phyloP scores from a whole-genome alignment of 2,113 vertebrate species.

The Aviceda subcristata region DNA sequence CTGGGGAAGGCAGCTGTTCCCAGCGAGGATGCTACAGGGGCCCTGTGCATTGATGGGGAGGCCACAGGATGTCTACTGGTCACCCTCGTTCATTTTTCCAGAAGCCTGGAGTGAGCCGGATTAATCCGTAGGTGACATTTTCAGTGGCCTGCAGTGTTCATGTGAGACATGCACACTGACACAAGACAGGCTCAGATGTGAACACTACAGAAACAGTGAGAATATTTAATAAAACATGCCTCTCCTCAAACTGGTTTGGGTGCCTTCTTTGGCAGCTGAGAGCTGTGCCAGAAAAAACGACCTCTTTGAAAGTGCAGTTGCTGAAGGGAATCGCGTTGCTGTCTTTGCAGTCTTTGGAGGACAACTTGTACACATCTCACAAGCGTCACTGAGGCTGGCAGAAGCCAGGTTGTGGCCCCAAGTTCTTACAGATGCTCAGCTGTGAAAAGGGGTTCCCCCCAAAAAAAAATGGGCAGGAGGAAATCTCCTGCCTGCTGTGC shows the following conservation, averaged over 20 bases:
- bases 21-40: not conserved
- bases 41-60: not conserved
- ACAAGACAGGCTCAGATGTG: not conserved
- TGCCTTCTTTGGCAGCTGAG: not conserved
- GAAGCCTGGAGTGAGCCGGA: not conserved
- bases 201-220: not conserved
- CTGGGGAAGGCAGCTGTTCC: not conserved
- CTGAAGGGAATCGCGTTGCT: not conserved
- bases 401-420: not conserved
- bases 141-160: not conserved
- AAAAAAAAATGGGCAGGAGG: not conserved
- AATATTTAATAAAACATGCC: not conserved
- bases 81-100: not conserved
- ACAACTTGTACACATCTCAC: not conserved
- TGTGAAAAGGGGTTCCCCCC: not conserved
- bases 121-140: slow-evolving; percentile 27
- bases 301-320: not conserved
- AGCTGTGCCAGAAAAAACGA: not conserved
- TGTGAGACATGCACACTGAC: not conserved
- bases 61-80: not conserved
- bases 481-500: not conserved
- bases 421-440: not conserved
- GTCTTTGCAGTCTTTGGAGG: not conserved
- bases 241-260: not conserved
- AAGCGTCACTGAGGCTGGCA: not conserved